These are phyloP conservation scores for Aporophyla lueneburgensis DNA, from an alignment of 2,888 invertebrate species.

Conservation along the genomic window DNA sequence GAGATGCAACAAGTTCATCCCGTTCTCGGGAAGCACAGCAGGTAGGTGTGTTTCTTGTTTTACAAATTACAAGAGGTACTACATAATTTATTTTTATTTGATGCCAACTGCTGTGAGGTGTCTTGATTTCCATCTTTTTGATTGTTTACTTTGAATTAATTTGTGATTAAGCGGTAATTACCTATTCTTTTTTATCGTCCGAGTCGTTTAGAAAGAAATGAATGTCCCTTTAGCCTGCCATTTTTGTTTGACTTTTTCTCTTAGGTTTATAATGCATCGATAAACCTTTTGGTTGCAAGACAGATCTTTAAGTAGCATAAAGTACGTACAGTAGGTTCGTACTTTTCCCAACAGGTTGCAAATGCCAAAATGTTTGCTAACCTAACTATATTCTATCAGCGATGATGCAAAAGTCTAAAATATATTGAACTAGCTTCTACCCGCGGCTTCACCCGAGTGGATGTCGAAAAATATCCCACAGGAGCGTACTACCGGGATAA, in stretches of 20 bases:
- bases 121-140: conserved; percentile 4
- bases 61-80: conserved; percentile 4
- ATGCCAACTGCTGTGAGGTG: conserved; percentile 32
- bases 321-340: neutral
- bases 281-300: neutral
- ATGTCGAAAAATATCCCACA: too few species aligned
- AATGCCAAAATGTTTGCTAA: neutral
- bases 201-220: neutral
- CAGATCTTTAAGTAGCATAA: too few species aligned
- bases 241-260: neutral
- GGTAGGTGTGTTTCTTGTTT: conserved; percentile 37
- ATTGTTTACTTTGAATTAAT: neutral
- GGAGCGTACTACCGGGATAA: too few species aligned
- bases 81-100: conserved; percentile 28
- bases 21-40: conserved; percentile 30
- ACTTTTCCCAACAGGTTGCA: neutral
- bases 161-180: neutral
- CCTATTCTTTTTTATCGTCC: neutral
- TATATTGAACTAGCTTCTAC: too few species aligned
- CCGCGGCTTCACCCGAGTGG: too few species aligned
- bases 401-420: too few species aligned
- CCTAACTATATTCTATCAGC: too few species aligned
- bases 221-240: neutral
- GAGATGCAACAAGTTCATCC: conserved; percentile 21
- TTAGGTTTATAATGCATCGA: neutral